Base-by-base conservation (phyloP, 2,113 vertebrate genomes). In the Xenotilapia caudafasciata region DNA sequence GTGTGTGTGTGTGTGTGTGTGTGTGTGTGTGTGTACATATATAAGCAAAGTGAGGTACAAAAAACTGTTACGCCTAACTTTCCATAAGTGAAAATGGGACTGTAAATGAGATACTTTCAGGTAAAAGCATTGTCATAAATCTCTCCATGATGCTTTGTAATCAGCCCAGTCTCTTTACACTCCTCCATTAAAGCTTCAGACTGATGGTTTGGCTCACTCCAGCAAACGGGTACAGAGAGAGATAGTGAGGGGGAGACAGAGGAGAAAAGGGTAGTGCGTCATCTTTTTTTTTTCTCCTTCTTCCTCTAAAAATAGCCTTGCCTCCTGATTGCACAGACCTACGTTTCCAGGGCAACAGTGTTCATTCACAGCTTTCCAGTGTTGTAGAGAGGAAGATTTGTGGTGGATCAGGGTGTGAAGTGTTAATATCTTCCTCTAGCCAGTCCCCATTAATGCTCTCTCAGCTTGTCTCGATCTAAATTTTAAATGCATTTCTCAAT, bases 271-370 rank as follows among this genome's bases (percentile, higher is more conserved):
- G 88, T 84, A 94, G 88, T 94, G 95, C 91, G 90, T 96, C 94
- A 96, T 94, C 85, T 58, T 90, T 92, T 90, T 82, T 40, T 40
- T 65, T 35, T 56, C 85, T 82, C 82, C 82, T 82, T 65, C 79
- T 87, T 86, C 70, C 84, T 89, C 96, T 96, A 96, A 94, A 96
- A 96, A 96, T 96, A 96, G 92, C 85, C 21, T 11, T 17, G 90
- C 90, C 93, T 93, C 54, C 90, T 85, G 87, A 92, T 94, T 93
- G 92, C 92, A 93, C 87, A 77, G 88, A 93, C 90, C 89, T 42
- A 89, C 88, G 97, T 97, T 97, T 94, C 98, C 96, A 96, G 86
- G 90, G 96, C 96, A 97, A 97, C 96, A 5, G 11, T 94, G 85
- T 93, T 95, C 86, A 73, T 95, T 96, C 94, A 95, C 92, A 89